Evolutionary conservation across 2,797 vertebrate species (phyloP).

Genomic region (Sciaenops ocellatus): DNA sequence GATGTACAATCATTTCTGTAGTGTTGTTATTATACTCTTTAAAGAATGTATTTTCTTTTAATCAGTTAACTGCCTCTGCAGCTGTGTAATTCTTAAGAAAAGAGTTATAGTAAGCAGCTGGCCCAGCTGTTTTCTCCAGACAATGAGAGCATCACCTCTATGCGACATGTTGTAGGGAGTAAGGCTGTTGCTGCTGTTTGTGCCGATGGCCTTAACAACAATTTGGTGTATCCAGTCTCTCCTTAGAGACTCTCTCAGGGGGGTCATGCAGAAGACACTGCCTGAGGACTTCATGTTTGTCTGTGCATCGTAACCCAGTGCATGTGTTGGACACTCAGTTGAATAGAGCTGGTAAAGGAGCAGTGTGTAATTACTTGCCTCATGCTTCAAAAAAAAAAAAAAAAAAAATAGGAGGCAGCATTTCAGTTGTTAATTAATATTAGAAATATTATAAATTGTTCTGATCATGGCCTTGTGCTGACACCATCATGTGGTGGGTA

Average conservation of each 20-base stretch:
- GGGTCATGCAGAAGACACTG: neutral
- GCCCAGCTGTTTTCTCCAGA: slow-evolving; percentile 3
- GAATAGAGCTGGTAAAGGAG: neutral
- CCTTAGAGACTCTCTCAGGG: neutral
- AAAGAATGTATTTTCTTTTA: slow-evolving; percentile 28
- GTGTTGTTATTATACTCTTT: slow-evolving; percentile 38
- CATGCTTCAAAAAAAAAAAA: no score
- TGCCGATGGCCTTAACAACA: neutral
- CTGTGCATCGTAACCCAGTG: neutral
- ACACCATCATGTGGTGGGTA: neutral
- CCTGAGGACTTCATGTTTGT: neutral
- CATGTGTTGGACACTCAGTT: neutral
- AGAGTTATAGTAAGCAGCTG: slow-evolving; percentile 18
- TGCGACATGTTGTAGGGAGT: neutral
- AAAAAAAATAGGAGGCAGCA: no score
- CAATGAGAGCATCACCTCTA: neutral
- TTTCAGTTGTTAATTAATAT: no score
- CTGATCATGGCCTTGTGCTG: neutral
- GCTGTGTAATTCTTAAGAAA: slow-evolving; percentile 3
- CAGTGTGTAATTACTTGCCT: no score
- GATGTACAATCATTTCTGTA: slow-evolving; percentile 24
- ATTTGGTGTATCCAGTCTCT: neutral
- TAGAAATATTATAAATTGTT: no score
- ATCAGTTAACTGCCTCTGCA: slow-evolving; percentile 21
- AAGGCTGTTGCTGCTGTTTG: neutral